Evolutionary conservation across 2,888 invertebrate genomes (phyloP).

Genomic region (Caenorhabditis virilis): DNA sequence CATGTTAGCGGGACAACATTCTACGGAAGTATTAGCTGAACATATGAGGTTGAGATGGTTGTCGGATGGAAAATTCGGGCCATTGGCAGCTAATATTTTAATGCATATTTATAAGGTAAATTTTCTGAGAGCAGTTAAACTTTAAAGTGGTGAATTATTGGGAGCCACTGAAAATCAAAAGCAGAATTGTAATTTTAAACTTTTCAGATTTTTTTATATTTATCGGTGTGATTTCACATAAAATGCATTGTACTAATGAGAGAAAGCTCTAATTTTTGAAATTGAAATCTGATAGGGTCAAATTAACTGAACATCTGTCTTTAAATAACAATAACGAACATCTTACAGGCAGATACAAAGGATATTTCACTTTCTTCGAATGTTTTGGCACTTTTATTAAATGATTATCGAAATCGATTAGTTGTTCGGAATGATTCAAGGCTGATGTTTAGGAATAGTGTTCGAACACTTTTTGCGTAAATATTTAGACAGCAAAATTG

Average conservation of each 20-base stretch:
- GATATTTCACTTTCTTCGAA: conserved; percentile 46
- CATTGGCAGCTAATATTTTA: conserved; percentile 50
- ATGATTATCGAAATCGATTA: conserved; percentile 53
- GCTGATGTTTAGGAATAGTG: conserved; percentile 51
- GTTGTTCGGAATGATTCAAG: conserved; percentile 42
- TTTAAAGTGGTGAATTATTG: no score
- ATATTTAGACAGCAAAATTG: conserved; percentile 9
- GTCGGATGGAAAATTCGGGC: conserved; percentile 46
- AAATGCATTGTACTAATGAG: no score
- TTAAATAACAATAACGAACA: no score
- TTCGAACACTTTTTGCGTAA: conserved; percentile 47
- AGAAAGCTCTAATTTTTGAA: no score
- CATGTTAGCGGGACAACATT: conserved; percentile 43
- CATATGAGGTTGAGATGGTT: conserved; percentile 50
- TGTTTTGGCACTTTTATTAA: conserved; percentile 45
- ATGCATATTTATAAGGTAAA: conserved; percentile 49
- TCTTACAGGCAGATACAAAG: conserved; percentile 39
- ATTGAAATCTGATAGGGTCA: no score
- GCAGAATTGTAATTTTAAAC: background rate
- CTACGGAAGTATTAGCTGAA: conserved; percentile 48
- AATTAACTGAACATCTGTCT: no score
- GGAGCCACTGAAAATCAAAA: background rate
- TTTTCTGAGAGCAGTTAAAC: no score
- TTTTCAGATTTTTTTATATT: background rate
- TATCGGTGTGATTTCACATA: background rate